These are phyloP conservation scores for Tyrannus savana DNA, from an alignment of 2,113 vertebrate species.

Conservation along the genomic window DNA sequence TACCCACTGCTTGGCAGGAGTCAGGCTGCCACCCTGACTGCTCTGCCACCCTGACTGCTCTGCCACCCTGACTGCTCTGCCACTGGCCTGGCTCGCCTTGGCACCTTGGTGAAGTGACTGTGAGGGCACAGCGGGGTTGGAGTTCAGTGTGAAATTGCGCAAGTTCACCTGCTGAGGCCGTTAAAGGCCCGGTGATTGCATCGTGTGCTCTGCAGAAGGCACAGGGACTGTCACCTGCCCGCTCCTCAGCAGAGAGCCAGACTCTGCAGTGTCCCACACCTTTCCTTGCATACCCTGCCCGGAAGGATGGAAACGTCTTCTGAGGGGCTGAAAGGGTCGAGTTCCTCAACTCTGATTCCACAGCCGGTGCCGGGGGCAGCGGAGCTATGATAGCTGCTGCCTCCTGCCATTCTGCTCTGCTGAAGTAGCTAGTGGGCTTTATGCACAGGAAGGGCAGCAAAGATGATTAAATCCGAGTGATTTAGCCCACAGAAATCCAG, in stretches of 20 bases:
- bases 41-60: neutral
- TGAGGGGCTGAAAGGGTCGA: fast-evolving
- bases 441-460: neutral
- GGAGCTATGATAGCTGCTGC: neutral
- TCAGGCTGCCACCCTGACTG: neutral
- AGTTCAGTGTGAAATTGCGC: neutral
- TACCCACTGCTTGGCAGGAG: fast-evolving
- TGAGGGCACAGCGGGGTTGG: neutral
- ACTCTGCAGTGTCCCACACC: neutral
- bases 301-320: neutral
- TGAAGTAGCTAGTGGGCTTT: neutral
- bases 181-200: neutral
- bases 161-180: neutral
- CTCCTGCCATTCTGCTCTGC: neutral
- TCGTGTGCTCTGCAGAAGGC: neutral
- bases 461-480: neutral
- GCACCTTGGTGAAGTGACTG: neutral
- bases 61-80: neutral
- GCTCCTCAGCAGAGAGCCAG: neutral
- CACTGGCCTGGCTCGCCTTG: neutral
- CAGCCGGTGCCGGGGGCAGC: fast-evolving
- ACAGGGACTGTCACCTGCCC: fast-evolving
- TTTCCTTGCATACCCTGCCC: neutral
- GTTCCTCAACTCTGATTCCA: neutral
- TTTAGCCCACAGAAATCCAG: fast-evolving